A percentile compares a stretch with the other conserved stretches of the same genome.
Conservation (phyloP, 2,888 invertebrate species). For the Apotomis betuletana region DNA sequence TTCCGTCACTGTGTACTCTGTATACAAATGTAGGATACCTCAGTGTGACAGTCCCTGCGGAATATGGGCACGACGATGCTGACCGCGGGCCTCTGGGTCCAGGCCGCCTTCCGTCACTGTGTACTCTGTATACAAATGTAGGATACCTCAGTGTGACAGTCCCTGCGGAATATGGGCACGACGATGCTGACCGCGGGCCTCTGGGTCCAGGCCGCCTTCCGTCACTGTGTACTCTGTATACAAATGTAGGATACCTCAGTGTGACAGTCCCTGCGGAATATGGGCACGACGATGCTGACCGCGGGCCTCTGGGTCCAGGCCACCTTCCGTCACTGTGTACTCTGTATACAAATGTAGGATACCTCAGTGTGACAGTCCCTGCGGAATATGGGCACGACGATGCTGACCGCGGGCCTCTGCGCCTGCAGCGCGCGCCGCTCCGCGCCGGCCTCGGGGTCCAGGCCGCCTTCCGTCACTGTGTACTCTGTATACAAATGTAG, state of each 20-base stretch:
- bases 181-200: too few relatives aligned
- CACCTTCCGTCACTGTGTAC: background rate
- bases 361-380: conserved; percentile 15
- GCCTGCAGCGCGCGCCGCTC: conserved; percentile 10
- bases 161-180: too few relatives aligned
- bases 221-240: background rate
- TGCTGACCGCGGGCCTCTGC: too few relatives aligned
- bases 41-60: conserved; percentile 97
- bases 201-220: too few relatives aligned
- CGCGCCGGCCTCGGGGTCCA: background rate
- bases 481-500: background rate
- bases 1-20: conserved; percentile 58
- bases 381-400: too few relatives aligned
- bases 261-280: conserved; percentile 84
- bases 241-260: conserved; percentile 84
- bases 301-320: conserved; percentile 21
- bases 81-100: conserved; percentile 37
- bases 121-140: conserved; percentile 6
- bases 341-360: background rate
- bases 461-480: background rate
- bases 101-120: too few relatives aligned
- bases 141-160: conserved; percentile 8
- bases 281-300: conserved; percentile 77
- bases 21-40: conserved; percentile 67
- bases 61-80: conserved; percentile 85